Evolutionary conservation across 2,797 vertebrate genomes (phyloP), one percentile per base, ranked within the genome.

Genomic region (Sebastes iracundus): DNA sequence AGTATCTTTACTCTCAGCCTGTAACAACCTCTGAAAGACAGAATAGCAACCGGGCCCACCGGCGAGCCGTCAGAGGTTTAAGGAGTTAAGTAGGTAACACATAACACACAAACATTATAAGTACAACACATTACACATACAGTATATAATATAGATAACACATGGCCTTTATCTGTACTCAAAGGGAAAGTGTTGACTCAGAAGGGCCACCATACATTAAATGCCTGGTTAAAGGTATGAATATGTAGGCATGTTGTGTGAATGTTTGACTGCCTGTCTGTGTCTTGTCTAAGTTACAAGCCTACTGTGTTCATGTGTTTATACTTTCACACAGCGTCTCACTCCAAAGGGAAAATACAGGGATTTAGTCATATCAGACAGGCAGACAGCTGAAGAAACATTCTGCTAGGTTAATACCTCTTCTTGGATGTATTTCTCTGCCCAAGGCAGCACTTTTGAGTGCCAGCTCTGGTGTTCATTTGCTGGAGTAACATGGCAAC

Each of bases 321-420:
- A 35, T 32, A 30, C 46, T 52, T 52, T 22, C 28, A 66, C 42
- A 71, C 13, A 65, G 35, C 32, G n/a, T 60, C 58, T 76, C 33
- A 25, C 30, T 72, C 9, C 27, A 27, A 7, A 18, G 33, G 55
- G 25, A 66, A 70, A 49, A 61, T 46, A 35, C 7, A 70, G 14
- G 8, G 23, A 61, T 90, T 87, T 83, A 90, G 70, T 88, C 80
- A 87, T 86, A 52, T 77, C 35, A 66, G 75, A 81, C 83, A 80
- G 35, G 81, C 75, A 79, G 82, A 86, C 87, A 86, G 79, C 84
- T 83, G 81, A 91, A 83, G 71, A 88, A 86, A 84, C 86, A 75
- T 81, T 81, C 77, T 88, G 89, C 71, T 87, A 79, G 79, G 87
- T 86, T 88, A 88, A 89, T 85, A 64, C 80, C 67, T 80, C 58